Conservation (phyloP, 2,888 invertebrate species). For the Eustalomyia histrio region DNA sequence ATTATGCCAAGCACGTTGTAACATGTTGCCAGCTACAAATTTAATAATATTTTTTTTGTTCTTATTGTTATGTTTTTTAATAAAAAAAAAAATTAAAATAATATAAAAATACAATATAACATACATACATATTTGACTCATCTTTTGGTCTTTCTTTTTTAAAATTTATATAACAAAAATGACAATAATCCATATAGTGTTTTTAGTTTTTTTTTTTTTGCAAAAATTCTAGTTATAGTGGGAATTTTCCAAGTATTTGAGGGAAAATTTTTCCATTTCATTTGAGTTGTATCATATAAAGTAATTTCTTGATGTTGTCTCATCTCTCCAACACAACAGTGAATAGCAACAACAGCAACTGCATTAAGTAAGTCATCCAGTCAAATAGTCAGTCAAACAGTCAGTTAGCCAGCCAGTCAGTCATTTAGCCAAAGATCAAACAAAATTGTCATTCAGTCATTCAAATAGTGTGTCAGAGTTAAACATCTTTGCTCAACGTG, state of each 20-base stretch:
- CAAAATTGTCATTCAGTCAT: background rate
- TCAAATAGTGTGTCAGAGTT: conserved; percentile 19
- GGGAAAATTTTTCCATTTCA: conserved; percentile 50
- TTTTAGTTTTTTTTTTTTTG: background rate
- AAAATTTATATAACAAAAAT: background rate
- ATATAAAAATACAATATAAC: no score
- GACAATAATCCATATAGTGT: conserved; percentile 3
- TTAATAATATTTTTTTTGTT: conserved; percentile 29
- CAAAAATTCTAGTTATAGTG: background rate
- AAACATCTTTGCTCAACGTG: conserved; percentile 27
- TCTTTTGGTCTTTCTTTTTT: background rate
- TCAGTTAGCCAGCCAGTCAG: background rate
- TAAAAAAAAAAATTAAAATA: no score
- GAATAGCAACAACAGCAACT: background rate
- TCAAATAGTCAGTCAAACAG: background rate
- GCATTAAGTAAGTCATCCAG: background rate
- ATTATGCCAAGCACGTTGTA: conserved; percentile 42
- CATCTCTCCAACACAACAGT: background rate
- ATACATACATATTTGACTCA: no score
- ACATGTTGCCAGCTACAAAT: conserved; percentile 47
- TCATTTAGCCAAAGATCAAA: background rate
- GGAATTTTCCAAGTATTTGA: conserved; percentile 20
- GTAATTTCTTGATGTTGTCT: conserved; percentile 38
- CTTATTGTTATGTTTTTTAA: conserved; percentile 7
- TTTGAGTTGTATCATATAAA: conserved; percentile 46